A percentile compares a stretch with the other conserved stretches of the same genome.
These are phyloP conservation scores for Triplophysa bombifrons DNA, from an alignment of 2,797 vertebrate species.

Conservation along the genomic window DNA sequence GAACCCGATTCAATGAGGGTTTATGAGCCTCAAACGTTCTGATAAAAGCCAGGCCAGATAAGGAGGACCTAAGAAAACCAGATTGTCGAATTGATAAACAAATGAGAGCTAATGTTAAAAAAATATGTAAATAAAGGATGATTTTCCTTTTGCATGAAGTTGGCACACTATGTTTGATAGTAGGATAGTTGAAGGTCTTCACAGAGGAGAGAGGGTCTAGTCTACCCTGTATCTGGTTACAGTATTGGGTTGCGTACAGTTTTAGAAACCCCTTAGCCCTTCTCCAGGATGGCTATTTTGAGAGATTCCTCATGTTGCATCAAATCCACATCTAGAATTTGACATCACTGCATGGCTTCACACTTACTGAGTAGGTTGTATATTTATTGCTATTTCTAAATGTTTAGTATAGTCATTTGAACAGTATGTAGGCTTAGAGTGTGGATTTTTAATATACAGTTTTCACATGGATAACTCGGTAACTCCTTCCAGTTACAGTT, in stretches of 20 bases:
- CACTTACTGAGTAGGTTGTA: constrained; percentile 19
- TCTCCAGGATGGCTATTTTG: constrained; percentile 45
- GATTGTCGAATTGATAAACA: neutral
- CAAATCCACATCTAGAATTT: constrained; percentile 29
- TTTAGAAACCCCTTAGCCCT: constrained; percentile 24
- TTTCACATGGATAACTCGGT: too few species aligned
- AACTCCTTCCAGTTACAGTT: too few species aligned
- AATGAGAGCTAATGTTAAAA: neutral
- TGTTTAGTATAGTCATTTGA: constrained; percentile 11
- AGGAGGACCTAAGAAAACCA: neutral
- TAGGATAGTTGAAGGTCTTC: constrained; percentile 1
- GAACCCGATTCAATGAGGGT: neutral
- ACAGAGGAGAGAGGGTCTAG: constrained; percentile 6
- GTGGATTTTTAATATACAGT: too few species aligned
- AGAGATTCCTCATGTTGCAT: constrained; percentile 33
- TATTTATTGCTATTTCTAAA: constrained; percentile 37
- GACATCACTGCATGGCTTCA: constrained; percentile 19
- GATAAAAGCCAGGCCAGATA: neutral
- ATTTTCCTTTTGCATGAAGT: neutral
- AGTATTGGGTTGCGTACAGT: constrained; percentile 48
- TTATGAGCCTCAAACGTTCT: neutral
- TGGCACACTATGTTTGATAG: neutral
- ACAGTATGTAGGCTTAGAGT: too few species aligned
- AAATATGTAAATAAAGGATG: neutral
- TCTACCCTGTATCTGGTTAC: constrained; percentile 30